Evolutionary conservation across 1,140 invertebrate genomes (phyloP), one percentile per base, ranked within the genome.

Genomic region (Pseudomyrmex gracilis): DNA sequence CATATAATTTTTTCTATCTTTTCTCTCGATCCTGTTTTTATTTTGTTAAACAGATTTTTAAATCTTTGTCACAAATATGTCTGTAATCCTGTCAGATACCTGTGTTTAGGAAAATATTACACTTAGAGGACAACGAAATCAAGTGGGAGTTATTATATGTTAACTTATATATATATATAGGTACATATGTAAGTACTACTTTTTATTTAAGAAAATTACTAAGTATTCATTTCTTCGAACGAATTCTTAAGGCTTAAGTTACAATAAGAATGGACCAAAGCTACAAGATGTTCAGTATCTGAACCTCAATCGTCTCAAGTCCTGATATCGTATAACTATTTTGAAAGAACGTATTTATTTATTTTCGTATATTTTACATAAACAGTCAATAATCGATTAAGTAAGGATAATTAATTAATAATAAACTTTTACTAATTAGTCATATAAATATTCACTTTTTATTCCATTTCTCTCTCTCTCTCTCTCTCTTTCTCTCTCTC

Each of bases 251-350:
- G 63, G 60, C 73, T 89, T 89, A 89, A 34, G 47, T 77, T 68
- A 83, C 63, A 68, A 58, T 78, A 88, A 85, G 45, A 60, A 87
- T 88, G 87, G 84, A 88, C 87, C 87, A 89, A 89, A 89, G 87
- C 58, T 77, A 57, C 43, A 84, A 77, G 78, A 73, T 53, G 12
- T 87, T 87, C 63, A 68, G 43, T 86, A 24, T 83, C 47, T 76
- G 58, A 66, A 85, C 66, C 22, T 61, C 57, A 51, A 60, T 22
- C 64, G 43, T 76, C 13, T 70, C 22, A 60, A 87, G 49, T 73
- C 45, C 49, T 70, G 49, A 68, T 61, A 67, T 64, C 51, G 13
- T 58, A 43, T 87, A 53, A 66, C n/a, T 64, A 70, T 55, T 53
- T 53, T 83, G 53, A 87, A 86, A 49, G 57, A 51, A 83, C 13